Evolutionary conservation across 2,113 vertebrate species (phyloP).

Genomic region (Calonectris borealis): DNA sequence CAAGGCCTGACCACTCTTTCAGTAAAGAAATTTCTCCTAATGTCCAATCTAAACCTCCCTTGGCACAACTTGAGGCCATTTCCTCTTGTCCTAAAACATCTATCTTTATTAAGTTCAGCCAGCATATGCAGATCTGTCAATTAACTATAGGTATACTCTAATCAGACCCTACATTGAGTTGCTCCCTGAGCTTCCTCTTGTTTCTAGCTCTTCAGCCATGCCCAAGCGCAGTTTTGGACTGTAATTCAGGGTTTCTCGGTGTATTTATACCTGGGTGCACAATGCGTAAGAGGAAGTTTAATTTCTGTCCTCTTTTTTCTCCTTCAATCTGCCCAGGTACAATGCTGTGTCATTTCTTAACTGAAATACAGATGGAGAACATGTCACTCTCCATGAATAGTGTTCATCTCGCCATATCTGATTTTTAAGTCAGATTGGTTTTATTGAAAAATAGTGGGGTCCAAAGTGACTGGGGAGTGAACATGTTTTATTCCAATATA

Average conservation of each 20-base stretch:
- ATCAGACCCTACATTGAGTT: background rate
- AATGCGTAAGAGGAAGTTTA: background rate
- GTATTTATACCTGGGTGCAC: background rate
- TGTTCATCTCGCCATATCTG: background rate
- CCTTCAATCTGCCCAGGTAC: background rate
- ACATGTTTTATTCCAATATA: background rate
- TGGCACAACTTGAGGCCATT: too few relatives aligned
- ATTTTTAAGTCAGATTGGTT: background rate
- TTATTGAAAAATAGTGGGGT: background rate
- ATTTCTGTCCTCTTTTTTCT: background rate
- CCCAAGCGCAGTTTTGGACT: background rate
- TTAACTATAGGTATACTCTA: background rate
- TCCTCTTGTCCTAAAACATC: too few relatives aligned
- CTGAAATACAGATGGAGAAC: background rate
- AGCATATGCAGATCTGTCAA: background rate
- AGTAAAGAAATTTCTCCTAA: too few relatives aligned
- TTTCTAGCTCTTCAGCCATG: background rate
- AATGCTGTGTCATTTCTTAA: background rate
- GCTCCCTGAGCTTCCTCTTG: rapidly evolving
- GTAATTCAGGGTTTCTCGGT: background rate
- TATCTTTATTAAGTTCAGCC: background rate
- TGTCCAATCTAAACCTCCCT: too few relatives aligned
- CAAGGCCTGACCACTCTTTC: too few relatives aligned
- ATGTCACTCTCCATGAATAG: background rate
- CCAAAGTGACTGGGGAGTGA: background rate